Evolutionary conservation across 2,888 invertebrate species (phyloP).

Genomic region (Syritta pipiens): DNA sequence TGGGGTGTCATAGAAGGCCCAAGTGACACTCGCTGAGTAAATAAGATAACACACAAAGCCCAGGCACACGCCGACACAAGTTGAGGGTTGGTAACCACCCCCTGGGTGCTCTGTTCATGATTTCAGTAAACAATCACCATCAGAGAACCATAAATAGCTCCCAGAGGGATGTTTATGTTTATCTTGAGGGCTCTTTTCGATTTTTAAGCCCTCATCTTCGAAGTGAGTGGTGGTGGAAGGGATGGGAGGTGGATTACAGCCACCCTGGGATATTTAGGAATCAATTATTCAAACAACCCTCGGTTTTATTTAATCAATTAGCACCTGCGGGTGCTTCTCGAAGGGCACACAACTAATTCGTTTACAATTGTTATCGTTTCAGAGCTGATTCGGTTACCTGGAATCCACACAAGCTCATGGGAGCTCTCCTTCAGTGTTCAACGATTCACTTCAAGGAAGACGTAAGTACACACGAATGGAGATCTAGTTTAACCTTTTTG

Average conservation of each 20-base stretch:
- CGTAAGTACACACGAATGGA: constrained; percentile 83
- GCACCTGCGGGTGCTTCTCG: constrained; percentile 56
- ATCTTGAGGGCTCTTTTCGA: constrained; percentile 29
- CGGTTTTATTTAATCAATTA: constrained; percentile 61
- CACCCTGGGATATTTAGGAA: constrained; percentile 59
- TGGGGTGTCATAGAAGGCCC: constrained; percentile 14
- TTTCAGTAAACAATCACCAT: constrained; percentile 70
- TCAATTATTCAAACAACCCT: constrained; percentile 58
- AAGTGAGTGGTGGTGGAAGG: background rate
- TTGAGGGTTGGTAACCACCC: constrained; percentile 34
- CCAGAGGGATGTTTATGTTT: constrained; percentile 77
- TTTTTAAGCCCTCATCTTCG: constrained; percentile 19
- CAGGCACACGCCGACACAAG: background rate
- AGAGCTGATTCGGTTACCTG: constrained; percentile 98
- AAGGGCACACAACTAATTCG: constrained; percentile 2
- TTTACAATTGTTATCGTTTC: constrained; percentile 74
- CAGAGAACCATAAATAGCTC: constrained; percentile 79
- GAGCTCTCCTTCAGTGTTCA: constrained; percentile 96
- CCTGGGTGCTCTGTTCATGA: constrained; percentile 58
- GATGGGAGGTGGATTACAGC: constrained; percentile 8
- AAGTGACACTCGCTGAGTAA: constrained; percentile 70
- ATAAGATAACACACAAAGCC: constrained; percentile 71
- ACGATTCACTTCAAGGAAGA: constrained; percentile 98
- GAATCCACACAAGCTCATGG: constrained; percentile 99
- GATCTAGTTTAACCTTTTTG: background rate